phyloP scores from a whole-genome alignment of 2,888 invertebrate species.

The Pomacea canaliculata region DNA sequence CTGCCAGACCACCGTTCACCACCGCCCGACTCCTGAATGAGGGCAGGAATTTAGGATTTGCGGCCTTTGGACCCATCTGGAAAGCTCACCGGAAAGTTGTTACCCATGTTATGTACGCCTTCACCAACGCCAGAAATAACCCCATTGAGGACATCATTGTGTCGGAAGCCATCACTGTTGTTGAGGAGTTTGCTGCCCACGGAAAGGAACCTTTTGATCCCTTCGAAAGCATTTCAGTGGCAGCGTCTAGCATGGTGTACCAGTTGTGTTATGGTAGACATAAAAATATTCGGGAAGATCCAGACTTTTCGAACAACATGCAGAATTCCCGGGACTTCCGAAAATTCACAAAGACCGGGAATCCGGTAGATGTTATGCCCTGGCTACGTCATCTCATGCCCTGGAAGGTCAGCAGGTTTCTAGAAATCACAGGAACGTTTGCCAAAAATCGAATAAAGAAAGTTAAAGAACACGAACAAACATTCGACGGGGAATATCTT shows the following conservation, averaged over 20 bases:
- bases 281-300: constrained; percentile 28
- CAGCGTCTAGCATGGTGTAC: constrained; percentile 32
- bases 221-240: constrained; percentile 12
- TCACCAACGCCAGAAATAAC: constrained; percentile 28
- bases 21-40: constrained; percentile 19
- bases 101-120: constrained; percentile 33
- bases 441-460: not conserved
- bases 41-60: constrained; percentile 26
- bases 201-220: constrained; percentile 20
- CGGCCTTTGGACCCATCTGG: constrained; percentile 29
- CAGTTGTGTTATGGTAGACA: constrained; percentile 37
- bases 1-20: constrained; percentile 37
- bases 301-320: constrained; percentile 21
- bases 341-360: constrained; percentile 37
- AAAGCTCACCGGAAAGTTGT: constrained; percentile 40
- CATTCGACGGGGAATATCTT: constrained; percentile 31
- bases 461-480: constrained; percentile 33
- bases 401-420: constrained; percentile 17
- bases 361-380: constrained; percentile 42
- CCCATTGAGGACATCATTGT: constrained; percentile 29
- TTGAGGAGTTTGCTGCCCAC: constrained; percentile 13
- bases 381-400: constrained; percentile 39
- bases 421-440: constrained; percentile 1
- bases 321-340: constrained; percentile 14
- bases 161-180: constrained; percentile 25